Evolutionary conservation across 2,888 invertebrate genomes (phyloP).

Genomic region (Arrhopalites spinosus): DNA sequence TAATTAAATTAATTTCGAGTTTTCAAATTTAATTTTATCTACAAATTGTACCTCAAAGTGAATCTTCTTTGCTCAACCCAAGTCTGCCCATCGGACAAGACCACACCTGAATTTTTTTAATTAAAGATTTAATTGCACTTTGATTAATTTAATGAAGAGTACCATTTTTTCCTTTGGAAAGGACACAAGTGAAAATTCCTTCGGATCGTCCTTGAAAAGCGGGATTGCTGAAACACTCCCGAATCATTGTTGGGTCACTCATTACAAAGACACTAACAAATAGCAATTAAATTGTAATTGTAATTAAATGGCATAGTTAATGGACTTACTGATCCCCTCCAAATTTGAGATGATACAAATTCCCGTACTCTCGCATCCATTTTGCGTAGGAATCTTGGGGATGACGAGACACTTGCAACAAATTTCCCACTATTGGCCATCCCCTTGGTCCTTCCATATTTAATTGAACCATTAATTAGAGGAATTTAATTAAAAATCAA

Average conservation of each 20-base stretch:
- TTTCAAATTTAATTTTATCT: no score
- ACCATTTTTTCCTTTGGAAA: not conserved
- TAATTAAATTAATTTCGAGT: no score
- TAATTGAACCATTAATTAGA: no score
- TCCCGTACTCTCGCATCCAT: not conserved
- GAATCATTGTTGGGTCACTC: not conserved
- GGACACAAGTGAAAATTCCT: not conserved
- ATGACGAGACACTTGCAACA: not conserved
- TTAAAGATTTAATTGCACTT: not conserved
- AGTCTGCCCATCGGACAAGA: not conserved
- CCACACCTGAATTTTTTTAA: not conserved
- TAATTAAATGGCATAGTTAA: no score
- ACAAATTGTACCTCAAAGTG: no score
- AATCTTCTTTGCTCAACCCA: not conserved
- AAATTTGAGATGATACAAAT: not conserved
- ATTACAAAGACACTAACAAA: not conserved
- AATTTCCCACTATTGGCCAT: not conserved
- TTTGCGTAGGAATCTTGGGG: not conserved
- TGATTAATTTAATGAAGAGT: not conserved
- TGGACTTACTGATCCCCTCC: constrained; percentile 1
- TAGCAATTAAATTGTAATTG: not conserved
- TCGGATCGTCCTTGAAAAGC: not conserved
- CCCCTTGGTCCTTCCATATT: no score
- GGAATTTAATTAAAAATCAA: no score
- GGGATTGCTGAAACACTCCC: not conserved